These are phyloP conservation scores for Zaprionus nigranus DNA, from an alignment of 1,140 invertebrate genomes.

Conservation along the genomic window DNA sequence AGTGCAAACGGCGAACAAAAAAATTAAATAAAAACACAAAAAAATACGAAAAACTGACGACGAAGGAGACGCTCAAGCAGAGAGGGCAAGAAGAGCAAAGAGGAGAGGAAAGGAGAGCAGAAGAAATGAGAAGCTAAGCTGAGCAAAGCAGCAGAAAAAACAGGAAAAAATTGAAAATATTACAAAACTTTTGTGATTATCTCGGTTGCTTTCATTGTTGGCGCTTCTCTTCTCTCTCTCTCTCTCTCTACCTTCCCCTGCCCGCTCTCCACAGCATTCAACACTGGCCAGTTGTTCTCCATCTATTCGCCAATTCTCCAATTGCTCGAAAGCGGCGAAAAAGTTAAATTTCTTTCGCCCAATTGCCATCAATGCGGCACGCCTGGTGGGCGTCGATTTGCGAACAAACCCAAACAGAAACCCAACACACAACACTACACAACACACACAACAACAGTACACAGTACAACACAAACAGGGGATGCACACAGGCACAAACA, in stretches of 20 bases:
- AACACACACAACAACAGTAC: too few species aligned
- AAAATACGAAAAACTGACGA: slow-evolving; percentile 13
- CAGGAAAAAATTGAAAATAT: slow-evolving; percentile 67
- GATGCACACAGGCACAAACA: too few species aligned
- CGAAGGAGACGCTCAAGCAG: neutral
- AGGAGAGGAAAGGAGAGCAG: neutral
- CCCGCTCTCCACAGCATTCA: neutral
- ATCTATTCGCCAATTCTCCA: slow-evolving; percentile 1
- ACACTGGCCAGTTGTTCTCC: neutral
- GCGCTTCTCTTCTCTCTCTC: neutral
- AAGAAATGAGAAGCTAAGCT: neutral
- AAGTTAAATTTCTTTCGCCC: neutral
- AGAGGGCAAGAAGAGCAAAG: neutral
- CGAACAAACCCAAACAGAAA: too few species aligned
- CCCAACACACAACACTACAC: too few species aligned
- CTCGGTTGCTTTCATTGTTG: slow-evolving; percentile 45
- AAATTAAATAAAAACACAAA: slow-evolving; percentile 15
- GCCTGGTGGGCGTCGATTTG: too few species aligned
- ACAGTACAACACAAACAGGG: too few species aligned
- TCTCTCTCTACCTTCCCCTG: neutral
- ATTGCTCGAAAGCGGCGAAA: neutral
- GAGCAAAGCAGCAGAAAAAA: neutral
- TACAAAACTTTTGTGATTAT: slow-evolving; percentile 74
- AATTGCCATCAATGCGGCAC: too few species aligned
- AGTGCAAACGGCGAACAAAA: slow-evolving; percentile 64